Base-by-base conservation (phyloP, 2,797 vertebrate species). In the Peromyscus attwateri region DNA sequence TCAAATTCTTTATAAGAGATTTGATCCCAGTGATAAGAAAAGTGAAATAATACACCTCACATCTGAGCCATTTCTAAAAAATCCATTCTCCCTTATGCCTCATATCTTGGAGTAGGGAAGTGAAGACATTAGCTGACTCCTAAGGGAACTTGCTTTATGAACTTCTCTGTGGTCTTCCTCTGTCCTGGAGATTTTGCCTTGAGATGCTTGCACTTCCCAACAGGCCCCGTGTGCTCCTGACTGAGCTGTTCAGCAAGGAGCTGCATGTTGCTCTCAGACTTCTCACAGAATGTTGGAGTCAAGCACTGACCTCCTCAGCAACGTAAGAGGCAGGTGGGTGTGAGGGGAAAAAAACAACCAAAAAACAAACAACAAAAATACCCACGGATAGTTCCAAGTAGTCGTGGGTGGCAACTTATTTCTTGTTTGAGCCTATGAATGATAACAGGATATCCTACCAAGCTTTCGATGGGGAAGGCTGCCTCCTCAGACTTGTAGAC, bases 191-290 rank as follows among this genome's bases (percentile, higher is more conserved):
- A 43, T 52, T 57, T 84, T 40, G 31, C 62, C 34, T 10, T 6
- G 12, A 68, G 14, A 31, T 7, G 13, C 8, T n/a, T n/a, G 17
- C 16, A 52, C 23, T 40, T 60, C 68, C 11, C 17, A 1, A 2
- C 1, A 2, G 68, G 12, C 73, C 2, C 37, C 4, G 6, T 0
- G 0, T 34, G 10, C 11, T 49, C 82, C 23, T 4, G 70, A 43
- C 62, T 16, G 70, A 25, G 4, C 62, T 3, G 2, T 57, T 70
- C 17, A 3, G 2, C 1, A 19, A 49, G 27, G 55, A 27, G 1
- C 6, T 4, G 52, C 19, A 6, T 4, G 6, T 21, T 14, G 37
- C n/a, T 64, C 34, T 16, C 29, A 11, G 64, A 34, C 4, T 93
- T 57, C 52, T n/a, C 0, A 12, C 2, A 6, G 43, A 27, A 23